Evolutionary conservation across 2,888 invertebrate species (phyloP), one percentile per base, ranked within the genome.

Genomic region (Laspeyria flexula): DNA sequence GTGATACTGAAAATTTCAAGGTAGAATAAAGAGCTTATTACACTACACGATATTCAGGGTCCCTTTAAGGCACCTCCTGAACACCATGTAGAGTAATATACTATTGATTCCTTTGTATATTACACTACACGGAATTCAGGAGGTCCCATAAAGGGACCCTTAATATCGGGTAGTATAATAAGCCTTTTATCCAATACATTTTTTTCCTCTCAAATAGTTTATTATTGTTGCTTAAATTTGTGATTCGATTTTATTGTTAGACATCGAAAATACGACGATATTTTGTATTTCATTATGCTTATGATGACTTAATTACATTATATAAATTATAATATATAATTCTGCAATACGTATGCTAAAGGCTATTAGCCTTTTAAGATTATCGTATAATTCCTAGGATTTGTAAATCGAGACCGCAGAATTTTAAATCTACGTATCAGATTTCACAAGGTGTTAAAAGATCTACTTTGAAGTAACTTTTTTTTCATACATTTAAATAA

Each of bases 401-500:
- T 29, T 40, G 45, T 50, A 55, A 67, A 56, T 41, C 11, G 40
- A 60, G 63, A 62, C 49, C 52, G 57, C 55, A 55, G 57, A 57
- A 55, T 58, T 1, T 3, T 25, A 1, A 25, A 5, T 61, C 51
- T 59, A 54, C 40, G 63, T 76, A 79, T 85, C 77, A 66, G 51
- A 75, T 83, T 81, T 73, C 81, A 50, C 46, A 60, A 80, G 71
- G 83, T 79, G 81, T 73, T 77, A 79, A 75, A n/a, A 65, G 64
- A 68, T 58, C 52, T 58, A 67, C 53, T 67, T 71, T 71, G 13
- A 9, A 70, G 69, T 72, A 67, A 55, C 47, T 48, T 46, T 40
- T 44, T 64, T 44, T 62, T 38, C 35, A 1, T 67, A 61, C 53
- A 80, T 82, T 81, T 76, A 71, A 74, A 79, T 81, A 72, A 70